These are phyloP conservation scores for Strix occidentalis DNA, from an alignment of 2,797 vertebrate genomes.

Conservation along the genomic window DNA sequence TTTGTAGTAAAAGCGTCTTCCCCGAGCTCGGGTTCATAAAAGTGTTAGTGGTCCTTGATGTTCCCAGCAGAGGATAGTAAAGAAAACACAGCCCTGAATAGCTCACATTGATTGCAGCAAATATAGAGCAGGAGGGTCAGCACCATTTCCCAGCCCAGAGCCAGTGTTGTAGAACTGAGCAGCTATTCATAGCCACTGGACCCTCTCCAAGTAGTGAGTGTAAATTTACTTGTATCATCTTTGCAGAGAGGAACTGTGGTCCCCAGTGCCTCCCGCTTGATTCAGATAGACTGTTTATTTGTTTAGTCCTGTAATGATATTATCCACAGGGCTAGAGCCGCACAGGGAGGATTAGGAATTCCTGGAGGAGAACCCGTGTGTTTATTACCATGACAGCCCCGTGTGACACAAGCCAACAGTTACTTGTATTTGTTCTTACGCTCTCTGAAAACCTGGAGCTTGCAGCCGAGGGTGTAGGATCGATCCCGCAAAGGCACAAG, in stretches of 20 bases:
- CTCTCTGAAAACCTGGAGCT: background rate
- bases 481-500: background rate
- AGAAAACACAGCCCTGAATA: conserved; percentile 92
- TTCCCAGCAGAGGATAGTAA: conserved; percentile 86
- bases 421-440: conserved; percentile 47
- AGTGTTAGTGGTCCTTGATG: conserved; percentile 81
- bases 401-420: conserved; percentile 76
- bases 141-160: conserved; percentile 72
- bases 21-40: conserved; percentile 83
- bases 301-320: conserved; percentile 85
- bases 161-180: conserved; percentile 80
- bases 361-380: conserved; percentile 68
- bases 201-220: conserved; percentile 75
- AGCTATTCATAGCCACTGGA: conserved; percentile 80
- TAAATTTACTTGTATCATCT: conserved; percentile 82
- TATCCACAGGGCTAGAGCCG: conserved; percentile 76
- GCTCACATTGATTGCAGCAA: conserved; percentile 85
- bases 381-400: conserved; percentile 77
- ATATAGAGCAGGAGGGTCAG: conserved; percentile 81
- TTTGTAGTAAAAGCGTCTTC: conserved; percentile 68
- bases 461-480: background rate
- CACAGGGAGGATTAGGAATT: conserved; percentile 76
- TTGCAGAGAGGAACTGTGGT: conserved; percentile 72
- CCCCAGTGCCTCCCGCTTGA: conserved; percentile 70
- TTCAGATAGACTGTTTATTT: conserved; percentile 81